Evolutionary conservation across 2,797 vertebrate species (phyloP).

Genomic region (Bovichtus variegatus): DNA sequence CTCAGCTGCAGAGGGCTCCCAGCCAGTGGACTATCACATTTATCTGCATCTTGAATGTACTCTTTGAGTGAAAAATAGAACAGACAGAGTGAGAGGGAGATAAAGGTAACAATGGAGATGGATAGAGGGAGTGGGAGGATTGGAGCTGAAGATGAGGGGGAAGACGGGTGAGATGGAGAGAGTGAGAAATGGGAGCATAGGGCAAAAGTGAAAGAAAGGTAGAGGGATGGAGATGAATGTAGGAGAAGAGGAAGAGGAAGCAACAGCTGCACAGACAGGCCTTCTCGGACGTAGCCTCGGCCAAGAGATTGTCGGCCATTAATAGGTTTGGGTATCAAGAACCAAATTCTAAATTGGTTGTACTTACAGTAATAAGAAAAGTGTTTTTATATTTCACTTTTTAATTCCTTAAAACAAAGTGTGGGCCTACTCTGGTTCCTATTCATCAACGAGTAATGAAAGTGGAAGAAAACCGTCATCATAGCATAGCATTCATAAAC

Average conservation of each 20-base stretch:
- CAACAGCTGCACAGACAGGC: constrained; percentile 11
- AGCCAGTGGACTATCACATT: constrained; percentile 56
- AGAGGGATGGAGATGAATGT: constrained; percentile 22
- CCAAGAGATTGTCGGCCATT: background rate
- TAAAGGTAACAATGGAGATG: constrained; percentile 51
- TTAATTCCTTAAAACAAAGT: background rate
- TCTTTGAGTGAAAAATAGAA: constrained; percentile 50
- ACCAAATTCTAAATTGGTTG: background rate
- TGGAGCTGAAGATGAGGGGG: constrained; percentile 37
- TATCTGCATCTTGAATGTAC: constrained; percentile 57
- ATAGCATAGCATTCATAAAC: background rate
- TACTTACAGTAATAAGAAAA: background rate
- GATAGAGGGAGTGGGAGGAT: constrained; percentile 42
- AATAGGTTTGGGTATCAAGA: background rate
- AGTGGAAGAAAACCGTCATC: background rate
- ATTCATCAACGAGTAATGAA: background rate
- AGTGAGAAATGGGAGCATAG: constrained; percentile 27
- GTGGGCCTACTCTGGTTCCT: background rate
- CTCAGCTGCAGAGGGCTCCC: constrained; percentile 28
- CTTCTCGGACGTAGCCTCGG: background rate
- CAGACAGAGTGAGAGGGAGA: constrained; percentile 23
- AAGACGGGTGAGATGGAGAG: constrained; percentile 35
- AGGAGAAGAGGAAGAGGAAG: background rate
- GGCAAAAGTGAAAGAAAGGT: constrained; percentile 1
- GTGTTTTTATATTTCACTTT: background rate